phyloP scores from a whole-genome alignment of 2,113 vertebrate species.

The Pseudorhombus dupliciocellatus region DNA sequence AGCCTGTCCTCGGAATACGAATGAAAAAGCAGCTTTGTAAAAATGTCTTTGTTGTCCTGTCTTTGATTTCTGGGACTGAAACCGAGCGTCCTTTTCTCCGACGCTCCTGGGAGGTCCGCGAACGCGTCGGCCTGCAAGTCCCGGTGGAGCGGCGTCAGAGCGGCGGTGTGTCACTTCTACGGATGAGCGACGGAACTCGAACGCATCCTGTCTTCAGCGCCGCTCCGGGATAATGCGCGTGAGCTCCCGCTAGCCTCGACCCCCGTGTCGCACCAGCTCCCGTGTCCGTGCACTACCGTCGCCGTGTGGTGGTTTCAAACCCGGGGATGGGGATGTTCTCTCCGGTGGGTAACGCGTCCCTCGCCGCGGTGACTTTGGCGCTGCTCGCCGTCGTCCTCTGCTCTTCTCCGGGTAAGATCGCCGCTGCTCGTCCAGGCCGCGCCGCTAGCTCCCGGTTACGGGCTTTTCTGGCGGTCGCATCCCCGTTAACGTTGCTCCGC shows the following conservation, averaged over 20 bases:
- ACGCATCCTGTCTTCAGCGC: neutral
- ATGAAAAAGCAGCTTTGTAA: too few species aligned
- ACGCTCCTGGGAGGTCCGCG: neutral
- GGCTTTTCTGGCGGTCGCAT: neutral
- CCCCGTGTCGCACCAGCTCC: neutral
- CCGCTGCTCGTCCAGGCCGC: slow-evolving; percentile 44
- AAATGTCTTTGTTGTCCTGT: too few species aligned
- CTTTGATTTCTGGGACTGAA: too few species aligned
- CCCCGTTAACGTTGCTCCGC: neutral
- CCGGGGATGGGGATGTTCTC: slow-evolving; percentile 40
- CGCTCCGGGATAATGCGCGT: slow-evolving; percentile 32
- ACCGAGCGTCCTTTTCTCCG: neutral
- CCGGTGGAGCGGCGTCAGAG: slow-evolving; percentile 62
- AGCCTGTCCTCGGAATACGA: too few species aligned
- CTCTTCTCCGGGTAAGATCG: slow-evolving; percentile 77
- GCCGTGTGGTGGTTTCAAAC: neutral
- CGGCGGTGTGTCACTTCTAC: slow-evolving; percentile 64
- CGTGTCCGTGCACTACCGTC: neutral
- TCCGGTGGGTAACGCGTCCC: slow-evolving; percentile 63
- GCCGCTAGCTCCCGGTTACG: slow-evolving; percentile 5
- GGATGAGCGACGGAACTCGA: slow-evolving; percentile 35
- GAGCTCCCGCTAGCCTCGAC: slow-evolving; percentile 24
- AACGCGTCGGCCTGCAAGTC: slow-evolving; percentile 39
- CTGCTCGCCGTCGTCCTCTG: slow-evolving; percentile 70
- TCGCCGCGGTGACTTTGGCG: slow-evolving; percentile 63